A percentile compares a stretch with the other conserved stretches of the same genome.
Evolutionary conservation across 1,140 invertebrate genomes (phyloP).

Genomic region (Sipha flava): DNA sequence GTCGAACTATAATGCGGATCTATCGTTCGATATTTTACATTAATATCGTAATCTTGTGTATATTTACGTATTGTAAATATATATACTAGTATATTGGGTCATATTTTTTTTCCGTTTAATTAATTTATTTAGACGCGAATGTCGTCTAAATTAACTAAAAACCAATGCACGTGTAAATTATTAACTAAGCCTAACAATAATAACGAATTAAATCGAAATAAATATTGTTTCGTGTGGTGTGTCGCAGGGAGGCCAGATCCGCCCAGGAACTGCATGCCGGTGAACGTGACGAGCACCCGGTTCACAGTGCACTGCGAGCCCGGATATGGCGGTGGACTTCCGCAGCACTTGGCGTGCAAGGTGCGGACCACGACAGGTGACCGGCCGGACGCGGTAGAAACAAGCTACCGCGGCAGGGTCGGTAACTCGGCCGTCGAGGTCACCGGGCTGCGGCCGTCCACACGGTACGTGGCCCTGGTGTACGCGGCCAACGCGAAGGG

Average conservation of each 20-base stretch:
- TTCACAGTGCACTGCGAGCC: slow-evolving; percentile 65
- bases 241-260: slow-evolving; percentile 59
- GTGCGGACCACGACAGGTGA: slow-evolving; percentile 44
- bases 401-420: slow-evolving; percentile 48
- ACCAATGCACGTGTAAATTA: too few relatives aligned
- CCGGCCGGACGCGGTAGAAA: not conserved
- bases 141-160: too few relatives aligned
- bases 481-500: slow-evolving; percentile 81
- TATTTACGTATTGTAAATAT: too few relatives aligned
- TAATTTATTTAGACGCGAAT: too few relatives aligned
- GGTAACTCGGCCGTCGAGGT: not conserved
- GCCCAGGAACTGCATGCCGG: slow-evolving; percentile 66
- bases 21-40: too few relatives aligned
- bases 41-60: too few relatives aligned
- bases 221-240: too few relatives aligned
- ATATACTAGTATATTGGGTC: too few relatives aligned
- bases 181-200: too few relatives aligned
- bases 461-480: slow-evolving; percentile 58
- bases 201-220: too few relatives aligned
- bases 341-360: slow-evolving; percentile 62
- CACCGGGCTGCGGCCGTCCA: slow-evolving; percentile 45
- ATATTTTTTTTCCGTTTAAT: too few relatives aligned
- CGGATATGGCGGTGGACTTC: slow-evolving; percentile 70
- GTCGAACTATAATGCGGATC: too few relatives aligned
- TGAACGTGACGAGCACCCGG: slow-evolving; percentile 68